Percentiles rank a stretch among this genome's conserved stretches.
Conservation (phyloP, 2,888 invertebrate genomes). For the Sipha maydis region DNA sequence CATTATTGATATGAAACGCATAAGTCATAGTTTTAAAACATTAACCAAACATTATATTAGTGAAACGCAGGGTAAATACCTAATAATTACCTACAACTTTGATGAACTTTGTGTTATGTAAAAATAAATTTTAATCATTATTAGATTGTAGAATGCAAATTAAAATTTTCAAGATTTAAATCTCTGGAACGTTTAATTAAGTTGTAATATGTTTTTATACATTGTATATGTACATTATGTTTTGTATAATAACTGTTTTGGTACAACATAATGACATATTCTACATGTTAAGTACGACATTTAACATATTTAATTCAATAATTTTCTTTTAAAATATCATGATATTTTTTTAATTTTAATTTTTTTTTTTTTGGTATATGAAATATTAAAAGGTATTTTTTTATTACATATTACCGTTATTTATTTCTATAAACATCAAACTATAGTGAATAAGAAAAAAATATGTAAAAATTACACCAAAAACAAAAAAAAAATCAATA, state of each 20-base stretch:
- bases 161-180: neutral
- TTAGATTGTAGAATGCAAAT: conserved; percentile 27
- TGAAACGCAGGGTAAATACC: neutral
- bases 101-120: neutral
- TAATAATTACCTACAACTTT: neutral
- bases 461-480: too few relatives aligned
- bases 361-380: too few relatives aligned
- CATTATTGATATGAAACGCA: neutral
- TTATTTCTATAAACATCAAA: too few relatives aligned
- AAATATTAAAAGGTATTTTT: too few relatives aligned
- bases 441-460: too few relatives aligned
- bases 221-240: neutral
- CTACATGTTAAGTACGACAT: neutral
- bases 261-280: conserved; percentile 12
- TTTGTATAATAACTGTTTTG: conserved; percentile 30
- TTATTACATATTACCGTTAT: too few relatives aligned
- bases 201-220: neutral
- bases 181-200: neutral
- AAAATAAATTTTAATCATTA: neutral
- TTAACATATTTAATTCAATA: conserved; percentile 16
- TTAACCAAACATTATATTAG: neutral
- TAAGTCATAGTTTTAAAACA: neutral
- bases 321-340: neutral
- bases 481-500: neutral
- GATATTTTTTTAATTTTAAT: neutral